A percentile compares a stretch with the other conserved stretches of the same genome.
phyloP scores from a whole-genome alignment of 2,113 vertebrate genomes.

The Triplophysa tibetana region DNA sequence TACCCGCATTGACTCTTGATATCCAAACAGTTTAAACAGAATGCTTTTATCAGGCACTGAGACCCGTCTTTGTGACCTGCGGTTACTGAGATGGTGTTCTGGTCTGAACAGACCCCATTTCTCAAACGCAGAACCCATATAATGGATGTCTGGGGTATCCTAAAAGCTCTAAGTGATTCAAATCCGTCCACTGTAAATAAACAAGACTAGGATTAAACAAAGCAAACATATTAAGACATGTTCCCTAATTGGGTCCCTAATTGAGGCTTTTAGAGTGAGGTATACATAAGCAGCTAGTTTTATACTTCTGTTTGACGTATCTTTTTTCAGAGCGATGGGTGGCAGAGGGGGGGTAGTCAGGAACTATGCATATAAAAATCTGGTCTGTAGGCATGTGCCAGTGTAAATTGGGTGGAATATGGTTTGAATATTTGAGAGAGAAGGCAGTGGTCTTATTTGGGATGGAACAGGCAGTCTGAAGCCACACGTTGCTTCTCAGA shows the following conservation, averaged over 20 bases:
- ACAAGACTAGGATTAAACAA: slow-evolving; percentile 41
- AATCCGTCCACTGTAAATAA: slow-evolving; percentile 29
- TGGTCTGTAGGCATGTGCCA: slow-evolving; percentile 67
- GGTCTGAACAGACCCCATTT: slow-evolving; percentile 35
- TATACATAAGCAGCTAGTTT: slow-evolving; percentile 64
- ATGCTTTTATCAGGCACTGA: slow-evolving; percentile 45
- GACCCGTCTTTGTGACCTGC: slow-evolving; percentile 55
- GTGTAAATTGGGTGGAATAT: slow-evolving; percentile 75
- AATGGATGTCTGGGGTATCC: slow-evolving; percentile 34
- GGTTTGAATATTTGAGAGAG: slow-evolving; percentile 70
- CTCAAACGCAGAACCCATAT: slow-evolving; percentile 50
- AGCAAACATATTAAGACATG: slow-evolving; percentile 36
- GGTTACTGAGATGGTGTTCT: slow-evolving; percentile 53
- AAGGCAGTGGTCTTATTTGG: slow-evolving; percentile 72
- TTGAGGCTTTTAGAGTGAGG: slow-evolving; percentile 56
- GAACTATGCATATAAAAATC: slow-evolving; percentile 67
- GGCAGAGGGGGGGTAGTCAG: slow-evolving; percentile 32
- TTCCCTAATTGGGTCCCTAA: slow-evolving; percentile 41
- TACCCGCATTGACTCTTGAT: slow-evolving; percentile 7
- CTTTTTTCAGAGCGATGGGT: slow-evolving; percentile 53
- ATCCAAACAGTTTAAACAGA: slow-evolving; percentile 49
- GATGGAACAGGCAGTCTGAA: slow-evolving; percentile 78
- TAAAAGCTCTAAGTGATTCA: slow-evolving; percentile 29
- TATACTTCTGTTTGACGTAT: slow-evolving; percentile 64
- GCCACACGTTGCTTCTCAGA: slow-evolving; percentile 80